Evolutionary conservation across 2,888 invertebrate genomes (phyloP).

Genomic region (Sturmia bella): DNA sequence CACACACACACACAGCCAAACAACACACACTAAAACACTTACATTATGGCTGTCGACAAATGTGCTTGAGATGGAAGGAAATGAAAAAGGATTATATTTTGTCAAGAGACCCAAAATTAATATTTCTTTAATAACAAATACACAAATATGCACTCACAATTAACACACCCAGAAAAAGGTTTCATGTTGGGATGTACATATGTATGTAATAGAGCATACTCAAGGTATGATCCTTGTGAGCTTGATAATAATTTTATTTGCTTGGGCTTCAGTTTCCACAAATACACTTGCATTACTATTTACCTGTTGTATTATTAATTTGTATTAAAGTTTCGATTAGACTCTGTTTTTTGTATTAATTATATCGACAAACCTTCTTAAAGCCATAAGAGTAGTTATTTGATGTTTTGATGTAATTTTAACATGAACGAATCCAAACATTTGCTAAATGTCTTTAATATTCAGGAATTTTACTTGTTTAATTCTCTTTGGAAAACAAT

Average conservation of each 20-base stretch:
- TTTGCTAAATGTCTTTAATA: conserved; percentile 1
- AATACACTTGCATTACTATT: not conserved
- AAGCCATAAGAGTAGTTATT: not conserved
- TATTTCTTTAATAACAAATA: conserved; percentile 3
- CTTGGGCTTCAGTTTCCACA: not conserved
- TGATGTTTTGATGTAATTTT: not conserved
- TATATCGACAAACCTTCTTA: conserved; percentile 42
- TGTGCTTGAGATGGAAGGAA: not conserved
- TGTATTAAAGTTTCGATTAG: conserved; percentile 47
- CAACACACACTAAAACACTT: not conserved
- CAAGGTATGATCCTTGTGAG: too few species aligned
- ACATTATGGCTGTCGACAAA: conserved; percentile 5
- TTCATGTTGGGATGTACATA: not conserved
- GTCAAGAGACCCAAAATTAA: conserved; percentile 38
- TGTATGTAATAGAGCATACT: too few species aligned
- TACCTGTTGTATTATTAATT: conserved; percentile 44
- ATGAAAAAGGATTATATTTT: conserved; percentile 10
- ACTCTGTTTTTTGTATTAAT: conserved; percentile 53
- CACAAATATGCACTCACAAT: conserved; percentile 3
- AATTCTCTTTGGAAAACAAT: conserved; percentile 23
- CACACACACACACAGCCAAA: not conserved
- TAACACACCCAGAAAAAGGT: not conserved
- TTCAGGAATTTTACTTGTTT: not conserved
- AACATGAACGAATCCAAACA: not conserved
- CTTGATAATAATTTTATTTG: conserved; percentile 14